A percentile compares a stretch with the other conserved stretches of the same genome.
phyloP scores from a whole-genome alignment of 2,888 invertebrate species.

The Tineola bisselliella region DNA sequence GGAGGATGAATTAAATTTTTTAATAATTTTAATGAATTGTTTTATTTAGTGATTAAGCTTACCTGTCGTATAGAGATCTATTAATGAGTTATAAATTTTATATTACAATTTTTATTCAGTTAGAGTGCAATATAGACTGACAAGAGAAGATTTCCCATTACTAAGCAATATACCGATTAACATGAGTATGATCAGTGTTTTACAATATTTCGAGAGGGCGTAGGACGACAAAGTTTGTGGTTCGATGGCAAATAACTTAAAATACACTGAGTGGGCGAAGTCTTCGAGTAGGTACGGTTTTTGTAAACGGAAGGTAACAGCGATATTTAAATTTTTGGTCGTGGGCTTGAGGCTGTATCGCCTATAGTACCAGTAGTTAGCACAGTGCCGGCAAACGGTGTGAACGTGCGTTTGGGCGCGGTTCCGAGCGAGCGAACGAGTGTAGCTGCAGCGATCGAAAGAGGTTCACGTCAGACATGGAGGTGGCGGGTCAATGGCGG shows the following conservation, averaged over 20 bases:
- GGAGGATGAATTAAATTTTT: too few species aligned
- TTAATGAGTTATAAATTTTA: too few species aligned
- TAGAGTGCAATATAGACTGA: too few species aligned
- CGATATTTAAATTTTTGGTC: constrained; percentile 51
- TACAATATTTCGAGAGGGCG: not conserved
- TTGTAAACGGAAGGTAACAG: constrained; percentile 54
- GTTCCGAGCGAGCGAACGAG: constrained; percentile 28
- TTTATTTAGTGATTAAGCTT: too few species aligned
- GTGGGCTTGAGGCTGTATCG: constrained; percentile 36
- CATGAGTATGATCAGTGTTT: not conserved
- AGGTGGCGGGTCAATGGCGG: constrained; percentile 62
- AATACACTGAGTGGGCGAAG: constrained; percentile 47
- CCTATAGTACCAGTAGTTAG: constrained; percentile 36
- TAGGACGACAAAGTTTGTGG: constrained; percentile 4
- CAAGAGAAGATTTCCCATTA: too few species aligned
- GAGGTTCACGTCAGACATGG: constrained; percentile 38
- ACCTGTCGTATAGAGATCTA: too few species aligned
- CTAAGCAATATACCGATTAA: too few species aligned
- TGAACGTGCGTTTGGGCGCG: constrained; percentile 36
- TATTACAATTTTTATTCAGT: too few species aligned
- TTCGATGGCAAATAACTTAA: constrained; percentile 23
- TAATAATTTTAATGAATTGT: too few species aligned
- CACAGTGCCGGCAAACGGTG: constrained; percentile 40
- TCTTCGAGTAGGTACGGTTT: constrained; percentile 52
- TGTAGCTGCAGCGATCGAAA: constrained; percentile 59